Evolutionary conservation across 2,888 invertebrate species (phyloP), one percentile per base, ranked within the genome.

Genomic region (Apodemia hepburni): DNA sequence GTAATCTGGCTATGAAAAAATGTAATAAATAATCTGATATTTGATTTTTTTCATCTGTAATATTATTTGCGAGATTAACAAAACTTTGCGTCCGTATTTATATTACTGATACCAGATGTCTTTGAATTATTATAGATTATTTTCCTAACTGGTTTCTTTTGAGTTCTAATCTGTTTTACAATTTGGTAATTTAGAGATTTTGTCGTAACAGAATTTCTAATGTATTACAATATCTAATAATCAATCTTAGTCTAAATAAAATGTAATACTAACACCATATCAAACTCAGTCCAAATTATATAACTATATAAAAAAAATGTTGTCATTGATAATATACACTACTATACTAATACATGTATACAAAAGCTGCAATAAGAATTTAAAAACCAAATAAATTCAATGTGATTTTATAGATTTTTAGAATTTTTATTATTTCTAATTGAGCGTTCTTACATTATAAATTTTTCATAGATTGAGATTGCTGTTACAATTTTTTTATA

Each of bases 201-300:
- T 12, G 11, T 38, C 38, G 3, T 38, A 11, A 38, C 38, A 38
- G 1, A 11, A 38, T 38, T 38, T 12, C 38, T 12, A 38, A 17
- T 15, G 17, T 47, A 47, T 47, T 22, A 51, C 51, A 51, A 51
- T 12, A 51, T 12, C 27, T 54, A 54, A 54, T 54, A 51, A 54
- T 18, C 27, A 22, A 6, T 27, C 49, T 12, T 54, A 54, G 6
- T 6, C 54, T 54, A 54, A 54, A 22, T 12, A 54, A 22, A 22
- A 54, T 18, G 18, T 54, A 49, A 49, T 49, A 54, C 54, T 54
- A 22, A 54, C 27, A 54, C 27, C 54, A 27, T 7, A 54, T 54
- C 27, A 54, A 54, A 54, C 54, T 54, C 54, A 54, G 54, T 54
- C 54, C 54, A 54, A 54, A 54, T 54, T 54, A 54, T 54, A 54